Evolutionary conservation across 2,113 vertebrate species (phyloP), one percentile per base, ranked within the genome.

Genomic region (Cichladusa arquata): DNA sequence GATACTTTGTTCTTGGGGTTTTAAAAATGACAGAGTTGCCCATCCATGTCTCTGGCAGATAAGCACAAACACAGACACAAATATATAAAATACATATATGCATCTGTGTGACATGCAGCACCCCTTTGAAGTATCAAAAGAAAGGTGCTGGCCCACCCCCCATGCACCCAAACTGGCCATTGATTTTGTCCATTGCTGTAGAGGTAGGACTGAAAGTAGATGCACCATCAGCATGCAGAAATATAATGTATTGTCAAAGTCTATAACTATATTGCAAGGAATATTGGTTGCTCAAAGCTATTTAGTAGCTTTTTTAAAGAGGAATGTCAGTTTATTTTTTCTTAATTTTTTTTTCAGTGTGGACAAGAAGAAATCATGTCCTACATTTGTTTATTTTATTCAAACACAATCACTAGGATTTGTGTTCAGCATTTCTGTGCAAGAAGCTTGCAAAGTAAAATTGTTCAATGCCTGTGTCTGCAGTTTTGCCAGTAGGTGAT

Each of bases 401-500:
- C 22, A 64, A 61, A 83, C 6, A 15, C 9, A 44, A 14, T 9
- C 5, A 4, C 33, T n/a, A 64, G 60, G 36, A 50, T 89, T 71
- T 71, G 23, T 50, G 20, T 22, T 74, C 42, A 38, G 31, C 3
- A 2, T 48, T 66, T 36, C 71, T 9, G 31, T 1, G 12, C 0
- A 1, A 79, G 42, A 28, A 61, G 58, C 47, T 72, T 45, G 57
- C 14, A 3, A 57, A 90, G 24, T 5, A 9, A 8, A 36, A 26
- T 5, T 8, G 58, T 42, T 48, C 16, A 14, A 13, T 1, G 34
- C 19, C 34, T 34, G 17, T 26, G 42, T 36, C 56, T 53, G 73
- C 16, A 20, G 67, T 48, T 88, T 65, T 74, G 85, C 92, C 97
- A 95, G 96, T 65, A 76, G 96, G 86, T 86, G 97, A 96, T 81